Evolutionary conservation across 2,888 invertebrate genomes (phyloP), one percentile per base, ranked within the genome.

Genomic region (Diplolepis rosae): DNA sequence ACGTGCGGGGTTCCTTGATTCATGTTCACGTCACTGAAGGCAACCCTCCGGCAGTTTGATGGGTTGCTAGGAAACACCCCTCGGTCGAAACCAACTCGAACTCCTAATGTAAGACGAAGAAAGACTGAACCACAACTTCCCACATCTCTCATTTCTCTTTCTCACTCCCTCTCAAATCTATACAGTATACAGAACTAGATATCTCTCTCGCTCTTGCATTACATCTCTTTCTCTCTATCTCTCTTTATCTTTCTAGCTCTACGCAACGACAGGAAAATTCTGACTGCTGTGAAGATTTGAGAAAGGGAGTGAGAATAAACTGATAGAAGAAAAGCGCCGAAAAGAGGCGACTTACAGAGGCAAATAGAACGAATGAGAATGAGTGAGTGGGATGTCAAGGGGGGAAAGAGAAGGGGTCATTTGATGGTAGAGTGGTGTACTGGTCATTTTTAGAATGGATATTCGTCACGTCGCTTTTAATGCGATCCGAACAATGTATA

Each of bases 11-110:
- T 51, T 68, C 77, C 65, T 35, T 56, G 52, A 22, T 67, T 65
- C 61, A 69, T 72, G 71, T 77, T 74, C 83, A 82, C 84, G 80
- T 79, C 78, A 79, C 81, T 84, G 85, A 61, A 71, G 75, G 78
- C 81, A 79, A 85, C 83, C 86, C 85, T 84, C 80, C 77, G 80
- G 84, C 82, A 80, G 82, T 86, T 85, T 82, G 79, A 79, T 83
- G 83, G 83, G 87, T 87, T 87, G 87, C 87, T 87, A 87, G 87
- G 87, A 86, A 84, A 87, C 87, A 85, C 87, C 87, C 87, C 79
- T 80, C 78, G 83, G 79, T 82, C 80, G 80, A 83, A 84, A 82
- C 82, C n/a, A 5, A 39, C 81, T 80, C 79, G 81, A 79, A 79
- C 79, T 81, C 79, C 78, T 42, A 42, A 42, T 15, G 42, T 77